Percentiles rank a stretch among this genome's conserved stretches.
These are phyloP conservation scores for Arge pagana DNA, from an alignment of 2,888 invertebrate genomes.

Conservation along the genomic window DNA sequence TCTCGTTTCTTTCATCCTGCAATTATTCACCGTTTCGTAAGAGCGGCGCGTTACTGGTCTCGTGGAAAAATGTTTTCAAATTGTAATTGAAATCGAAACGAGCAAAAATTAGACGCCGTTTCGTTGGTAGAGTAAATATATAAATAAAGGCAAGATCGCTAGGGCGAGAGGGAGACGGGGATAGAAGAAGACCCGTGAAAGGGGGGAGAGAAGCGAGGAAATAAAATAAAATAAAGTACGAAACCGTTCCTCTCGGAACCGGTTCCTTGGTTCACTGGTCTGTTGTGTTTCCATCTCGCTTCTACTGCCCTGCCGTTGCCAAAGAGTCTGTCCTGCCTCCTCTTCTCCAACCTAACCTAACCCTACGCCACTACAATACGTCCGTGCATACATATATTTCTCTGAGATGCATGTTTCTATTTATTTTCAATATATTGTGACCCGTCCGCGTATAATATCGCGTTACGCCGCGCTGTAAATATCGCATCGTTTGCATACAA, in stretches of 20 bases:
- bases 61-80: too few relatives aligned
- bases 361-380: neutral
- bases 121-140: slow-evolving; percentile 21
- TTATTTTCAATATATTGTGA: too few relatives aligned
- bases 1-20: too few relatives aligned
- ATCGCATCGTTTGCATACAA: too few relatives aligned
- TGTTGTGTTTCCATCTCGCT: slow-evolving; percentile 38
- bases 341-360: slow-evolving; percentile 11
- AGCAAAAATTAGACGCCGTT: too few relatives aligned
- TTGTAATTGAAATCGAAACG: too few relatives aligned
- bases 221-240: slow-evolving; percentile 51
- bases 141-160: slow-evolving; percentile 39
- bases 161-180: slow-evolving; percentile 37
- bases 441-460: too few relatives aligned
- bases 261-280: slow-evolving; percentile 55
- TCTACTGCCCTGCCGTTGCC: slow-evolving; percentile 19
- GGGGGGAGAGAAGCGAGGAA: slow-evolving; percentile 35
- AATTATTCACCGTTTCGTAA: too few relatives aligned
- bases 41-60: too few relatives aligned
- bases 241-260: slow-evolving; percentile 52
- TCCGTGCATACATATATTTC: too few relatives aligned
- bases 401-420: too few relatives aligned
- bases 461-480: too few relatives aligned
- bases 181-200: slow-evolving; percentile 22
- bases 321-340: slow-evolving; percentile 5